phyloP scores from a whole-genome alignment of 1,140 invertebrate species.

The Euschistus heros region DNA sequence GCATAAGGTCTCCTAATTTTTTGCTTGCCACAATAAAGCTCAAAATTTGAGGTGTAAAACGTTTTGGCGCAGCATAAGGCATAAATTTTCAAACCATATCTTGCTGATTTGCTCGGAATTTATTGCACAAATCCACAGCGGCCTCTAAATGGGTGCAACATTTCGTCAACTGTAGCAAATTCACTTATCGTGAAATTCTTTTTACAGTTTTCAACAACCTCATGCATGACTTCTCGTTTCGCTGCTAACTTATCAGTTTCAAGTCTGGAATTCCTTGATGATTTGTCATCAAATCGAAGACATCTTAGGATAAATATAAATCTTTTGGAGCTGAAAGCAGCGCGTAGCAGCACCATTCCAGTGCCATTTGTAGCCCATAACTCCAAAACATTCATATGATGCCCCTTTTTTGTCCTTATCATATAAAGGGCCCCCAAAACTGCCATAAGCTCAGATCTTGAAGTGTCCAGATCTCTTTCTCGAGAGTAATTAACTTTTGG shows the following conservation, averaged over 20 bases:
- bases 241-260: slow-evolving; percentile 34
- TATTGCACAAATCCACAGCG: slow-evolving; percentile 36
- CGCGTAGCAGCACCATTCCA: background rate
- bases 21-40: slow-evolving; percentile 34
- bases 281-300: slow-evolving; percentile 33
- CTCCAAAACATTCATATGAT: background rate
- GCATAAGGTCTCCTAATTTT: slow-evolving; percentile 32
- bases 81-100: slow-evolving; percentile 35
- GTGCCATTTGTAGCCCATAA: background rate
- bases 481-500: background rate
- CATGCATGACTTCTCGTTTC: slow-evolving; percentile 33
- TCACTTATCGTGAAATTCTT: slow-evolving; percentile 33
- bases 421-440: background rate
- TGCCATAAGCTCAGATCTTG: background rate
- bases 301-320: slow-evolving; percentile 31
- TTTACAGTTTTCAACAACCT: slow-evolving; percentile 34
- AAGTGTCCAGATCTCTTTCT: background rate
- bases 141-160: too few relatives aligned
- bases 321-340: slow-evolving; percentile 29
- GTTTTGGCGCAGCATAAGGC: slow-evolving; percentile 27
- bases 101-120: slow-evolving; percentile 34
- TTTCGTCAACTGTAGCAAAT: too few relatives aligned
- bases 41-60: slow-evolving; percentile 32
- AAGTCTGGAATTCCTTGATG: slow-evolving; percentile 29
- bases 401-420: background rate